phyloP scores from a whole-genome alignment of 2,113 vertebrate genomes.

The Symphodus melops region DNA sequence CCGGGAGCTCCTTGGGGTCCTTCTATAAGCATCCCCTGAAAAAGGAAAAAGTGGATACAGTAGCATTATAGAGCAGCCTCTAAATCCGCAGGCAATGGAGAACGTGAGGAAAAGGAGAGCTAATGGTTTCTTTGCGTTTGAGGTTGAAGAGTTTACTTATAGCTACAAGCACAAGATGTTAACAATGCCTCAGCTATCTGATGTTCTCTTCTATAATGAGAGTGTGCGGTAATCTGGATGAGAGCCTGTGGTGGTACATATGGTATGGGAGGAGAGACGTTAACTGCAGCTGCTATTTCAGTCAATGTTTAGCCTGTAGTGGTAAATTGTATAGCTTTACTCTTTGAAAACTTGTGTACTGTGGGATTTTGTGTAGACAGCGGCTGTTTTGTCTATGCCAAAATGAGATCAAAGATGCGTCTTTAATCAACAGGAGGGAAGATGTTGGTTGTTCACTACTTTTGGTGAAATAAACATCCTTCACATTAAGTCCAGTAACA shows the following conservation, averaged over 20 bases:
- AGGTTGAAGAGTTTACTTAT: conserved; percentile 48
- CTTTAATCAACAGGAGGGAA: conserved; percentile 5
- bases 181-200: conserved; percentile 21
- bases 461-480: conserved; percentile 14
- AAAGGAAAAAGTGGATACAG: conserved; percentile 72
- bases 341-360: conserved; percentile 6
- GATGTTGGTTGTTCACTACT: not conserved
- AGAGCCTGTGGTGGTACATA: conserved; percentile 31
- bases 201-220: conserved; percentile 28
- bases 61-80: conserved; percentile 68
- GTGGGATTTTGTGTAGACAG: conserved; percentile 25
- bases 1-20: conserved; percentile 93
- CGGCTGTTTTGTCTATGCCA: conserved; percentile 5
- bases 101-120: conserved; percentile 21
- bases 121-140: conserved; percentile 41
- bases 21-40: conserved; percentile 97
- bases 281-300: conserved; percentile 49
- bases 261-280: conserved; percentile 13
- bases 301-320: conserved; percentile 33
- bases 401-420: not conserved
- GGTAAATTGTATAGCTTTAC: conserved; percentile 31
- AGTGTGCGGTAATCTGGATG: conserved; percentile 34
- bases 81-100: conserved; percentile 59
- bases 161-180: conserved; percentile 18
- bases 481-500: not conserved